These are phyloP conservation scores for Pseudorhombus dupliciocellatus DNA, from an alignment of 2,113 vertebrate genomes.

Conservation along the genomic window DNA sequence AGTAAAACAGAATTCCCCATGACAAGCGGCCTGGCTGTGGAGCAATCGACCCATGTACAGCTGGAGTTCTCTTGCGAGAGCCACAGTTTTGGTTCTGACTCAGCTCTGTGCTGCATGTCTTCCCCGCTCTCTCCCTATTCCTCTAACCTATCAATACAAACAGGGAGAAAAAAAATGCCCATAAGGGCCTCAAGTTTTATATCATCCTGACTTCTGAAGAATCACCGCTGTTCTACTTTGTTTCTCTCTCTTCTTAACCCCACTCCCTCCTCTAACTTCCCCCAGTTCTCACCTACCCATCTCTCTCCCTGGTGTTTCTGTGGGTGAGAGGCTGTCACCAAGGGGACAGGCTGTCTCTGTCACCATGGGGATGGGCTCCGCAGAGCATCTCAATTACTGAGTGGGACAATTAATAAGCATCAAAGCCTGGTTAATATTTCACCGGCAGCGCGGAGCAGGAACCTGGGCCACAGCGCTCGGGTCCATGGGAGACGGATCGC, in stretches of 20 bases:
- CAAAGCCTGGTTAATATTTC: constrained; percentile 86
- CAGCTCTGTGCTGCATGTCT: too few relatives aligned
- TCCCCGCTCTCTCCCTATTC: too few relatives aligned
- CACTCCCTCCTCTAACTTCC: background rate
- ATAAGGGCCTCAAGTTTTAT: constrained; percentile 15
- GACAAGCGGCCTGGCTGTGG: background rate
- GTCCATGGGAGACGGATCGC: constrained; percentile 41
- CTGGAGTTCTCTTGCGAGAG: too few relatives aligned
- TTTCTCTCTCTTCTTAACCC: background rate
- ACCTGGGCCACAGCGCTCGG: constrained; percentile 35
- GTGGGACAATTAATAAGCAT: constrained; percentile 90
- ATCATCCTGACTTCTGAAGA: constrained; percentile 27
- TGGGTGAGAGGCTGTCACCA: constrained; percentile 71
- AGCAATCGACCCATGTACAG: too few relatives aligned
- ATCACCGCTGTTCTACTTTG: background rate
- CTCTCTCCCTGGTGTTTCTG: constrained; percentile 49
- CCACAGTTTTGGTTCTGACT: too few relatives aligned
- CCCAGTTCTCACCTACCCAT: constrained; percentile 27
- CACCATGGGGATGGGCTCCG: constrained; percentile 80
- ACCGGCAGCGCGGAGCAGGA: constrained; percentile 47
- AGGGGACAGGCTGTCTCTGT: constrained; percentile 69
- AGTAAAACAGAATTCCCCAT: constrained; percentile 26
- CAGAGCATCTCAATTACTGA: constrained; percentile 88
- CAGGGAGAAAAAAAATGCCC: background rate
- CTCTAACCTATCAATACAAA: background rate